Percentiles rank a stretch among this genome's conserved stretches.
Conservation (phyloP, 1,140 invertebrate genomes). For the Littorina saxatilis region DNA sequence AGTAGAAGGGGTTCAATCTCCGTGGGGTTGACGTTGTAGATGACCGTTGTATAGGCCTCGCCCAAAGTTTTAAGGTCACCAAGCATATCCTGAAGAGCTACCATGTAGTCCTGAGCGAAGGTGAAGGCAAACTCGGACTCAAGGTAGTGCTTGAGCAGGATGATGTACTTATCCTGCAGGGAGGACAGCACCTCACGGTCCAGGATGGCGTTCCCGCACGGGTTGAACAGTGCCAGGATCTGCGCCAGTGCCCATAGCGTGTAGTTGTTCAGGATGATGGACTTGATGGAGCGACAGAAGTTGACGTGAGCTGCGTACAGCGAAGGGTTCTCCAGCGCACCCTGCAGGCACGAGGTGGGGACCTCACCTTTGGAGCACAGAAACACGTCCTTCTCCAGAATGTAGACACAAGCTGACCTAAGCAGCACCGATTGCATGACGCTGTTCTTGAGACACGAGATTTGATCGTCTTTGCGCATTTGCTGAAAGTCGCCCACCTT, state of each 20-base stretch:
- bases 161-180: slow-evolving; percentile 92
- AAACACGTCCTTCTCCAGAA: slow-evolving; percentile 61
- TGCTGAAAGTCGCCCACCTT: slow-evolving; percentile 58
- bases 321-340: slow-evolving; percentile 62
- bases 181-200: slow-evolving; percentile 83
- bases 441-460: slow-evolving; percentile 57
- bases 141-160: slow-evolving; percentile 90
- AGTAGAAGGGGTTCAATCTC: slow-evolving; percentile 92
- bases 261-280: slow-evolving; percentile 62
- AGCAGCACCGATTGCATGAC: slow-evolving; percentile 61
- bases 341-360: slow-evolving; percentile 65
- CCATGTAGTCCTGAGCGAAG: slow-evolving; percentile 61
- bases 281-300: slow-evolving; percentile 68
- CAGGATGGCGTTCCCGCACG: slow-evolving; percentile 86
- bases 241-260: slow-evolving; percentile 89
- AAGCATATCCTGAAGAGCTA: slow-evolving; percentile 89
- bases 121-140: slow-evolving; percentile 84
- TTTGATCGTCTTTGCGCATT: slow-evolving; percentile 62
- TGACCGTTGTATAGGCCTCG: slow-evolving; percentile 90
- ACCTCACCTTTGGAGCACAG: slow-evolving; percentile 63
- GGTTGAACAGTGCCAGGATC: slow-evolving; percentile 92
- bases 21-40: slow-evolving; percentile 91
- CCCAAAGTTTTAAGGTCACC: slow-evolving; percentile 90
- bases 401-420: slow-evolving; percentile 63
- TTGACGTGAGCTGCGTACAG: slow-evolving; percentile 68